Base-by-base conservation (phyloP, 1,140 invertebrate genomes). In the Diuraphis noxia region DNA sequence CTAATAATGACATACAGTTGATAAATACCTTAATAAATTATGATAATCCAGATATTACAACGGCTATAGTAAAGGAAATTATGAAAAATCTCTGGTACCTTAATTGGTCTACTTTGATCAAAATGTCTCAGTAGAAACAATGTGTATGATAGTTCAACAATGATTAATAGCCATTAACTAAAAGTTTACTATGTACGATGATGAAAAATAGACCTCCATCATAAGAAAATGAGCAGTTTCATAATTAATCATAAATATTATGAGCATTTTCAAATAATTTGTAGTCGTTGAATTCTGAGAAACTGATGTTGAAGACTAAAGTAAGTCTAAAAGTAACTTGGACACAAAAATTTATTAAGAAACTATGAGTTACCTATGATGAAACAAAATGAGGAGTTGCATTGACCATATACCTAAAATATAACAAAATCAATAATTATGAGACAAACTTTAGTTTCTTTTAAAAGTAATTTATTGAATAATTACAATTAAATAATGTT, bases 281-380 rank as follows among this genome's bases (percentile, higher is more conserved):
- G 30, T 6, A 21, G 6, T 86, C 13, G 10, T 21, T 21, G 5
- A 36, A 86, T 36, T 85, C n/a, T 46, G 41, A 25, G 30, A 85
- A 46, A 46, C n/a, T 36, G 7, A 49, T 5, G n/a, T 49, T 17
- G n/a, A 9, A 34, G 46, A 25, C 1, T 88, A 17, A 34, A 46
- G 9, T 1, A 19, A 92, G 30, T 77, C n/a, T 43, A 43, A 40
- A 43, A 36, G 46, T 81, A 85, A 79, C 34, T 79, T 88, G 21
- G 63, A 56, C 9, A 77, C 91, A 93, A 56, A 49, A 92, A 92
- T 92, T 93, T 91, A 92, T 93, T 30, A 93, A 93, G n/a, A 56
- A 92, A 49, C 43, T 93, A 7, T 90, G 86, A 91, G 92, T 93
- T n/a, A 88, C 93, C 1, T 93, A 93, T 92, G 92, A 93, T 86